These are phyloP conservation scores for Lathamus discolor DNA, from an alignment of 2,113 vertebrate genomes.

Conservation along the genomic window DNA sequence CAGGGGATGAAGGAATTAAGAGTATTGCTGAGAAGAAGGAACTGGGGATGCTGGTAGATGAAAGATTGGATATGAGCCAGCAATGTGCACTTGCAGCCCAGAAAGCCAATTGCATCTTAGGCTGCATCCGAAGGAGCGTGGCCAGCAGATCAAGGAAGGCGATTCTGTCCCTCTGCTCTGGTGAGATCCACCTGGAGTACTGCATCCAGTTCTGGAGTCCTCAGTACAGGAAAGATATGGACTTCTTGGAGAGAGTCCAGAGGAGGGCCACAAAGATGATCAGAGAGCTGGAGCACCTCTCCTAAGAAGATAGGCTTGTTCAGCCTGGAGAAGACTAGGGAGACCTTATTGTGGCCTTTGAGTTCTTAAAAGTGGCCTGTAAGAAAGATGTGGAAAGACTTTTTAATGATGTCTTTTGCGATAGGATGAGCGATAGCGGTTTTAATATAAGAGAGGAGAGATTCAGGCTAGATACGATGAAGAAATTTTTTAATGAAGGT, in stretches of 20 bases:
- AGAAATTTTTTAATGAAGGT: not conserved
- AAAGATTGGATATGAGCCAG: not conserved
- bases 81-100: not conserved
- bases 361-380: not conserved
- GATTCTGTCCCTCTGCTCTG: not conserved
- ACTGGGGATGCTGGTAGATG: not conserved
- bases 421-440: not conserved
- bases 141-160: not conserved
- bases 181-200: not conserved
- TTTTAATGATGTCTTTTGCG: not conserved
- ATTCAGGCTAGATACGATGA: not conserved
- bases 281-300: not conserved
- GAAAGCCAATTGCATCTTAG: not conserved
- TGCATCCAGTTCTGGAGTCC: not conserved
- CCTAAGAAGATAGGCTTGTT: not conserved
- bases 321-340: not conserved
- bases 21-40: no score
- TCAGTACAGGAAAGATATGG: not conserved
- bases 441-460: not conserved
- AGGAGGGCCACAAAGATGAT: not conserved
- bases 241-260: not conserved
- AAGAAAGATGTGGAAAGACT: not conserved
- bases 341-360: not conserved
- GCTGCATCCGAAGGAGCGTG: not conserved
- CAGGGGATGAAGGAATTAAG: not conserved